Evolutionary conservation across 1,140 invertebrate species (phyloP).

Genomic region (Eueides isabella): DNA sequence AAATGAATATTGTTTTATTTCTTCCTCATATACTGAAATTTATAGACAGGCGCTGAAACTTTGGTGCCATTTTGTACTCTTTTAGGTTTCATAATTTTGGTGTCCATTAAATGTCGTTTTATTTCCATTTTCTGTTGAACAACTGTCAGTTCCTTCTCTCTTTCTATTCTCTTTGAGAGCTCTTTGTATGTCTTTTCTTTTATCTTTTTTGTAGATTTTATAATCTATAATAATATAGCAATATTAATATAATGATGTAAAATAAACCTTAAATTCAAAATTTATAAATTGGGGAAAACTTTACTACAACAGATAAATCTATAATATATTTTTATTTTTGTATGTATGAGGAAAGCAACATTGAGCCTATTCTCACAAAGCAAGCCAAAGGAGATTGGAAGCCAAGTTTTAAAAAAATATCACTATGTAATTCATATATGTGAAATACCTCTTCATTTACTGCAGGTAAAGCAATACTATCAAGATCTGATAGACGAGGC

Average conservation of each 20-base stretch:
- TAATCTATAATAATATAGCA: slow-evolving; percentile 40
- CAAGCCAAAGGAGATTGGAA: too few relatives aligned
- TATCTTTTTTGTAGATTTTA: slow-evolving; percentile 83
- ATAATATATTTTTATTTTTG: too few relatives aligned
- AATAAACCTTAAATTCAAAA: too few relatives aligned
- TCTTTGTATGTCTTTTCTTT: slow-evolving; percentile 89
- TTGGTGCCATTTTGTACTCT: slow-evolving; percentile 86
- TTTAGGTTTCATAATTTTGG: slow-evolving; percentile 85
- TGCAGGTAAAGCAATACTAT: slow-evolving; percentile 83
- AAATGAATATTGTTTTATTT: slow-evolving; percentile 71
- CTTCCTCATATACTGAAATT: slow-evolving; percentile 94
- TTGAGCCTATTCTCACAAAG: too few relatives aligned
- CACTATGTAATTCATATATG: too few relatives aligned
- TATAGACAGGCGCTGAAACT: slow-evolving; percentile 89
- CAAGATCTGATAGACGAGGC: slow-evolving; percentile 84
- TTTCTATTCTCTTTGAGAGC: slow-evolving; percentile 89
- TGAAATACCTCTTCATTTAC: slow-evolving; percentile 78
- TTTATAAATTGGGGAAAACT: too few relatives aligned
- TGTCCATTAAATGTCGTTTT: slow-evolving; percentile 87
- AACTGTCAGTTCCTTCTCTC: slow-evolving; percentile 91
- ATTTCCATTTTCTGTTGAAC: slow-evolving; percentile 93
- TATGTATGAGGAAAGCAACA: too few relatives aligned
- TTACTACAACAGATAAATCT: too few relatives aligned
- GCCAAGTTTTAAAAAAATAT: too few relatives aligned
- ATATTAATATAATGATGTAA: neutral